Evolutionary conservation across 2,888 invertebrate genomes (phyloP), one percentile per base, ranked within the genome.

Genomic region (Oscheius sp.): DNA sequence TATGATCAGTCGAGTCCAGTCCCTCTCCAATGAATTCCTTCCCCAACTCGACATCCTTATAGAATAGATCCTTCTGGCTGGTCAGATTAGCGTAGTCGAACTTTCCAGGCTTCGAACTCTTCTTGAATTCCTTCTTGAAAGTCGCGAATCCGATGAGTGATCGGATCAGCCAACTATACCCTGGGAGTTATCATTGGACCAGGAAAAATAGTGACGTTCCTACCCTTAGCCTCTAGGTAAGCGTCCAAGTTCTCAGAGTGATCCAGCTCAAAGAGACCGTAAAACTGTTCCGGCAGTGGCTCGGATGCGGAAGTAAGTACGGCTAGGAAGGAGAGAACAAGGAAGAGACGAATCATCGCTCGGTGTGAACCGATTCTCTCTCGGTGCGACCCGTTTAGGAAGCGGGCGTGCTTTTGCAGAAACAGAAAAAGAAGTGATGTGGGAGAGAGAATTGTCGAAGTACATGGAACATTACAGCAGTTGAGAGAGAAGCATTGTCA

Each of bases 31-130:
- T 62, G 79, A 87, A 87, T 29, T 83, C 55, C 73, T 84, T 80
- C 65, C 80, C 85, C 58, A 87, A 71, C 55, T 78, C 73, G 57
- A 86, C 75, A 55, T 79, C 76, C 65, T 79, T 80, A 84, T 86
- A 87, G 70, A 83, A 82, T 33, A 85, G 82, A 74, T 85, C 79
- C 73, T 85, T 87, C 79, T 87, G 87, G 10, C 85, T 79, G 13
- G 85, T 86, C 70, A 80, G 66, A 76, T 85, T 85, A n/a, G 77
- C 78, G 75, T 74, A 82, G 70, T 79, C 76, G 77, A 82, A 81
- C 55, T 76, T 70, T 76, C 81, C 53, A 70, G 59, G 78, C 79
- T 82, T 32, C 74, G 73, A 75, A 42, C 42, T 42, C 42, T 42
- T 42, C 7, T 42, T 42, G 42, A 42, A 42, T 7, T 42, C 42